Base-by-base conservation (phyloP, 2,888 invertebrate genomes). In the Gastrophysa polygoni region DNA sequence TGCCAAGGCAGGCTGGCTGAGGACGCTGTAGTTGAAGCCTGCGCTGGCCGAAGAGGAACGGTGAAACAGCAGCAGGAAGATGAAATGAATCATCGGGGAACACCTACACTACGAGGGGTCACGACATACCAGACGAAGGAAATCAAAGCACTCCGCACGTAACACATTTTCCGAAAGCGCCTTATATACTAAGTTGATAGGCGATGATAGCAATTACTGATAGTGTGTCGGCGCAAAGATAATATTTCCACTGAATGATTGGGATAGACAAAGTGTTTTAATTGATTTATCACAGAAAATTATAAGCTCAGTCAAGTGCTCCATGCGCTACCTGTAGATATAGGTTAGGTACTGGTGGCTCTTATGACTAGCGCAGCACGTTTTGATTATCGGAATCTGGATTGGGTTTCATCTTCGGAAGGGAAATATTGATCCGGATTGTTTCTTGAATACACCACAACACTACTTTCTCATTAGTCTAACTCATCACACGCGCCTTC, bases 201-300 rank as follows among this genome's bases (percentile, higher is more conserved):
- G 65, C 68, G 69, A 65, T 73, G 74, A 78, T 78, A 76, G 74
- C 75, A 75, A 77, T 75, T 77, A 77, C 78, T 77, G 78, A 78
- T 77, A 77, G 71, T 73, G 76, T 77, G 75, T 74, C 77, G 70
- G 69, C 66, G 67, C 63, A 63, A 71, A 66, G 69, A 71, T 71
- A 71, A 71, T 69, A 64, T 68, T 70, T 62, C 69, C 64, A 63
- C 66, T 68, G 65, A 68, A 71, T 68, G 71, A 67, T 61, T 68
- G 68, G 61, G 63, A 54, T 61, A 65, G 61, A 61, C 58, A 63
- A 66, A 61, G 55, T 63, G 57, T 66, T 67, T 64, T 64, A 59
- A 65, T 65, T 65, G 57, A 59, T 58, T 64, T 64, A 61, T 63
- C 59, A 63, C 32, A 59, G 55, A 63, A 57, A 51, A 57, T 57